Evolutionary conservation across 2,888 invertebrate species (phyloP).

Genomic region (Diplazon laetatorius): DNA sequence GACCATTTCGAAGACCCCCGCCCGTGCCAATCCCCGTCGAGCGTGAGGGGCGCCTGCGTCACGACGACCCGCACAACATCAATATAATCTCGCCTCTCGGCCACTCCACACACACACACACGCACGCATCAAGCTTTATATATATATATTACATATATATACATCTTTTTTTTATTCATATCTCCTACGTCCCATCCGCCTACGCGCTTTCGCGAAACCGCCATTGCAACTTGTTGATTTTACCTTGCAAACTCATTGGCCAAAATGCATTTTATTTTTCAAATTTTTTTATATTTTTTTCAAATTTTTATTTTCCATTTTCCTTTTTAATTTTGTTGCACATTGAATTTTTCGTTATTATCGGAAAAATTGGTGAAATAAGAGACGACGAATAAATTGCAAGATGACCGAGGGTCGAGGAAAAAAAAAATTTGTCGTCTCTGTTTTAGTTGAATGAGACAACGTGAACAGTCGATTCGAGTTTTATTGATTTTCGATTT

Average conservation of each 20-base stretch:
- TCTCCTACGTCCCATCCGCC: constrained; percentile 16
- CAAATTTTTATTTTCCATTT: no score
- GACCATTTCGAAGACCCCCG: constrained; percentile 80
- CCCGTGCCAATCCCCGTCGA: constrained; percentile 72
- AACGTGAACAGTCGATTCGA: no score
- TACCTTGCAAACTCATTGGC: constrained; percentile 54
- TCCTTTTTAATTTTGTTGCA: no score
- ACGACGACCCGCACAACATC: constrained; percentile 72
- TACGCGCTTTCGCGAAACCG: constrained; percentile 49
- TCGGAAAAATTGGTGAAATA: no score
- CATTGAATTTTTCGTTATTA: no score
- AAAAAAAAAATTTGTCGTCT: not conserved
- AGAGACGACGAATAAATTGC: no score
- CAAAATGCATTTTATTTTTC: not conserved
- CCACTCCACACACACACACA: constrained; percentile 41
- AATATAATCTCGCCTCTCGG: constrained; percentile 72
- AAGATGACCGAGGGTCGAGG: no score
- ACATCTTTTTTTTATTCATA: constrained; percentile 14
- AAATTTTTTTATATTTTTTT: not conserved
- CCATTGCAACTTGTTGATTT: constrained; percentile 59
- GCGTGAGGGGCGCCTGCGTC: constrained; percentile 75
- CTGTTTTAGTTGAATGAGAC: not conserved
- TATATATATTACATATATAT: no score
- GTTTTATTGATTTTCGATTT: not conserved
- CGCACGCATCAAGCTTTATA: not conserved